These are phyloP conservation scores for Megaustenia siamemsis DNA, from an alignment of 2,888 invertebrate genomes.

Conservation along the genomic window DNA sequence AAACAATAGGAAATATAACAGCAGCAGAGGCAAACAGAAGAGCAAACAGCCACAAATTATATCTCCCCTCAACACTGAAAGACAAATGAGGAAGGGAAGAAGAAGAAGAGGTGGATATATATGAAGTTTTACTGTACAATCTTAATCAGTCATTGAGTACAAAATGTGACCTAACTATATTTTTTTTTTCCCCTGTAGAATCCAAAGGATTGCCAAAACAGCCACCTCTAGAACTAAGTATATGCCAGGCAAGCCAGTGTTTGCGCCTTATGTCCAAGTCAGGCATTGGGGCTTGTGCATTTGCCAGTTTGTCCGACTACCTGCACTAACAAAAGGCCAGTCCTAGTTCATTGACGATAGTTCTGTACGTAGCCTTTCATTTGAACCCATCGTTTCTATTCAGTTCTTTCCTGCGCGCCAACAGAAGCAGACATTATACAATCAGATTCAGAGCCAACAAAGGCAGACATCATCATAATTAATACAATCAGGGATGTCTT, in stretches of 20 bases:
- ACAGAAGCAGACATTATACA: not conserved
- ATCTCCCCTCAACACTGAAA: no score
- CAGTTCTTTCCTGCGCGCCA: not conserved
- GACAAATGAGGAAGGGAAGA: no score
- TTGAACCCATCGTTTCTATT: not conserved
- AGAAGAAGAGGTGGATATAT: no score
- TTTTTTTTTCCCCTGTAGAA: slow-evolving; percentile 83
- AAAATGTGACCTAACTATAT: no score
- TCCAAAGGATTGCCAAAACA: slow-evolving; percentile 93
- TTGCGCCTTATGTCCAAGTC: slow-evolving; percentile 93
- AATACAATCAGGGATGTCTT: no score
- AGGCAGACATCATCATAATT: no score
- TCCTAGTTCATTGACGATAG: not conserved
- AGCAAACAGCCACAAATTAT: no score
- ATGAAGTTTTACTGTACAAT: no score
- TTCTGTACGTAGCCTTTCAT: not conserved
- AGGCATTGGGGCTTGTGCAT: slow-evolving; percentile 95
- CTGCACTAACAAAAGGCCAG: slow-evolving; percentile 72
- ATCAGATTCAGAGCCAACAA: no score
- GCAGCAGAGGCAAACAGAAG: no score
- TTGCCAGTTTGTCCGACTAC: slow-evolving; percentile 90
- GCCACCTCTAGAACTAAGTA: slow-evolving; percentile 94
- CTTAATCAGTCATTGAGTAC: no score
- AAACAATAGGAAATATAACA: no score
- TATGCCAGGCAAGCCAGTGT: slow-evolving; percentile 93